phyloP scores from a whole-genome alignment of 2,888 invertebrate species.

The Pammene aurita region DNA sequence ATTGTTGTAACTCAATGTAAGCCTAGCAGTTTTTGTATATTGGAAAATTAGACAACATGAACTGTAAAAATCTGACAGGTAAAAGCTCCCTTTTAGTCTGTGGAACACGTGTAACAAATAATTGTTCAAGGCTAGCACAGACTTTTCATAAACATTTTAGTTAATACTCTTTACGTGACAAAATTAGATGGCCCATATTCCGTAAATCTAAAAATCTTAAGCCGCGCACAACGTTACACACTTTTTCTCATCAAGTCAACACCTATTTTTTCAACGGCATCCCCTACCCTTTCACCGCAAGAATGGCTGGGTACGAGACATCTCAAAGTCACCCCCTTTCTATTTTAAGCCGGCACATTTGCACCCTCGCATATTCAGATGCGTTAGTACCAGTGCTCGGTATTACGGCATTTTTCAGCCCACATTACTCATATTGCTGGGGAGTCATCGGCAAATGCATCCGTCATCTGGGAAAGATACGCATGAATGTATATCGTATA shows the following conservation, averaged over 20 bases:
- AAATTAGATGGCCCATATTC: no score
- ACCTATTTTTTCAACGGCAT: slow-evolving; percentile 26
- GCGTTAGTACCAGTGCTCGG: slow-evolving; percentile 67
- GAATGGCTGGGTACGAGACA: slow-evolving; percentile 56
- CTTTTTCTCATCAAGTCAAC: slow-evolving; percentile 6
- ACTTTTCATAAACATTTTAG: no score
- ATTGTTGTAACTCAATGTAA: background rate
- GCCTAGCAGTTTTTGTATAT: no score
- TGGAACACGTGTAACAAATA: no score
- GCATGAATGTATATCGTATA: background rate
- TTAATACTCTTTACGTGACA: no score
- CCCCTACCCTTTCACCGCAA: slow-evolving; percentile 48
- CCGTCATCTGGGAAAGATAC: slow-evolving; percentile 6
- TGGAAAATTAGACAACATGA: no score
- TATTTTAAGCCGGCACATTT: slow-evolving; percentile 67
- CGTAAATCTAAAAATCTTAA: background rate
- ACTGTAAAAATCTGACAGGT: no score
- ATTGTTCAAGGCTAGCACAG: no score
- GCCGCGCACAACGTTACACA: background rate
- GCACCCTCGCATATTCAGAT: slow-evolving; percentile 74
- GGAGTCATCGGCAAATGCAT: slow-evolving; percentile 42
- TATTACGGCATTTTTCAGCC: slow-evolving; percentile 73
- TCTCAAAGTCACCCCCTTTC: slow-evolving; percentile 60
- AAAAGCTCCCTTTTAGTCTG: no score
- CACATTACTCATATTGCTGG: slow-evolving; percentile 60